These are phyloP conservation scores for Lordiphosa stackelbergi DNA, from an alignment of 1,140 invertebrate genomes.

Conservation along the genomic window DNA sequence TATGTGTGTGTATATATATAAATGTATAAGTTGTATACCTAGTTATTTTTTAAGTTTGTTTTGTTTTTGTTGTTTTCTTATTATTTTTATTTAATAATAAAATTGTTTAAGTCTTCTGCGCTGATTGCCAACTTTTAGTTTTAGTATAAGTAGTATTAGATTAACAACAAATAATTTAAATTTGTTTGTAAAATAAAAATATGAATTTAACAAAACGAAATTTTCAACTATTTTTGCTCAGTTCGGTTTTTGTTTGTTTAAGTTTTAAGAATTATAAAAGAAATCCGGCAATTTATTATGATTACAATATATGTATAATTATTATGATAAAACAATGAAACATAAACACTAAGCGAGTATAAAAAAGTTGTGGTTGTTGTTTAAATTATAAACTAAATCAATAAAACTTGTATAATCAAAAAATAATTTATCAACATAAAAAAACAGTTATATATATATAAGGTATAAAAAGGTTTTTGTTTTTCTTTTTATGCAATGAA, in stretches of 20 bases:
- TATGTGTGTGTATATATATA: conserved; percentile 21
- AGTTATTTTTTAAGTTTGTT: conserved; percentile 10
- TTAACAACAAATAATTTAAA: conserved; percentile 55
- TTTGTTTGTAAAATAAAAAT: conserved; percentile 23
- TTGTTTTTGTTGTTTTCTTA: background rate
- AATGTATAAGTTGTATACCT: conserved; percentile 17
- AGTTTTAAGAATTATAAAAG: conserved; percentile 35
- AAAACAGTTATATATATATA: conserved; percentile 65
- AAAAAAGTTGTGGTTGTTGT: conserved; percentile 51
- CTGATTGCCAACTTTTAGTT: conserved; percentile 71
- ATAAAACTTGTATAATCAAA: conserved; percentile 63
- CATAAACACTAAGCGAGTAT: conserved; percentile 68
- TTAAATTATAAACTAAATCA: conserved; percentile 29
- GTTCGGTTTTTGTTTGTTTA: conserved; percentile 17
- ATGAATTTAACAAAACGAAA: conserved; percentile 55
- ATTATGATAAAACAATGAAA: conserved; percentile 55
- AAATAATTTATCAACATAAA: conserved; percentile 73
- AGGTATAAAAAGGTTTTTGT: conserved; percentile 38
- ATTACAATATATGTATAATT: conserved; percentile 13
- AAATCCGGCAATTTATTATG: conserved; percentile 22
- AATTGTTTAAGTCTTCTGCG: conserved; percentile 73
- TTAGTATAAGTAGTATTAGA: conserved; percentile 32
- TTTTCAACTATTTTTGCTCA: conserved; percentile 50
- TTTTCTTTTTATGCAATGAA: conserved; percentile 53
- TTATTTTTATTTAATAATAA: conserved; percentile 38